These are phyloP conservation scores for Orientallactaga bullata DNA, from an alignment of 2,113 vertebrate species.

Conservation along the genomic window DNA sequence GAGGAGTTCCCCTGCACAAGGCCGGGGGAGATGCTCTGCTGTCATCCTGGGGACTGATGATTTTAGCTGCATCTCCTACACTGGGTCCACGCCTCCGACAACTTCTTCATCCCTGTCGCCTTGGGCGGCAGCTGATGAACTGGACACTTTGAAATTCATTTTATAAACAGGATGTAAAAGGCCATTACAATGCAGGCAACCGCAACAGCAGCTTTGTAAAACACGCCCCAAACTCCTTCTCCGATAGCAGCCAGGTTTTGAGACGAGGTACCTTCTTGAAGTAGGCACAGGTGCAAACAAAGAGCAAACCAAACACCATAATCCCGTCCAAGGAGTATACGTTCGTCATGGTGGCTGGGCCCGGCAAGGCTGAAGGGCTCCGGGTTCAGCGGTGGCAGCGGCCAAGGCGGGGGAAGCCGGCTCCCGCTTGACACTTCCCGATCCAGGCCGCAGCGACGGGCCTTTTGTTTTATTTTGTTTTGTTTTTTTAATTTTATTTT, in stretches of 20 bases:
- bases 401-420: background rate
- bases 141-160: conserved; percentile 88
- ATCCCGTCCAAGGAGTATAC: conserved; percentile 96
- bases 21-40: no score
- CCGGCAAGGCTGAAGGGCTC: background rate
- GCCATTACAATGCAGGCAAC: conserved; percentile 93
- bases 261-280: conserved; percentile 97
- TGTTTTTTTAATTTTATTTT: no score
- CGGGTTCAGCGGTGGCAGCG: background rate
- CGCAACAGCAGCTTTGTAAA: conserved; percentile 95
- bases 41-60: no score
- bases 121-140: conserved; percentile 80
- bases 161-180: conserved; percentile 94
- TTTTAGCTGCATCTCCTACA: no score
- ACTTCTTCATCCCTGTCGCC: conserved; percentile 70
- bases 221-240: conserved; percentile 97
- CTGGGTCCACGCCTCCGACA: no score
- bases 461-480: no score
- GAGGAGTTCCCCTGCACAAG: no score
- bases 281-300: conserved; percentile 98
- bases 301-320: conserved; percentile 95
- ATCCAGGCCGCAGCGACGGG: conserved; percentile 49
- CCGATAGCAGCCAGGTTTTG: conserved; percentile 94
- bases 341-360: conserved; percentile 80
- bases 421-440: conserved; percentile 79